These are phyloP conservation scores for Campopleginae sp. DNA, from an alignment of 2,888 invertebrate species.

Conservation along the genomic window DNA sequence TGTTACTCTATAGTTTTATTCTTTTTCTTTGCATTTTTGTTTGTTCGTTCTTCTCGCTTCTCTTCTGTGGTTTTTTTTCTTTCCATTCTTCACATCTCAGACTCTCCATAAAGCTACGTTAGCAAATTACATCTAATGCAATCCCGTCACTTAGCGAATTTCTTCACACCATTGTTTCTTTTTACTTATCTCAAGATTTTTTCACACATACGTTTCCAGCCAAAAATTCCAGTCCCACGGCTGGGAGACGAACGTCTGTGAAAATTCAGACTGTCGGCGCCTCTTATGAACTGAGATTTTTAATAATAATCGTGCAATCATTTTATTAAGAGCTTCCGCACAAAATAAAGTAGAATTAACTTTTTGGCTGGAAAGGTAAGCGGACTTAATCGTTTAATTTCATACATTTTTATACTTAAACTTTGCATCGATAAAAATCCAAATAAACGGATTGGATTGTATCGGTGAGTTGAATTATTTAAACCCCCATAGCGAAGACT, in stretches of 20 bases:
- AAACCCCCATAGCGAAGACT: conserved; percentile 63
- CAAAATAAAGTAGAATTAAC: neutral
- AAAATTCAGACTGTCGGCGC: neutral
- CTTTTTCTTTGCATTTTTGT: conserved; percentile 13
- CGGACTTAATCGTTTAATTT: conserved; percentile 19
- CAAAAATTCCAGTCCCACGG: neutral
- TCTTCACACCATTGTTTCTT: conserved; percentile 18
- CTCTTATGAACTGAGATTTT: neutral
- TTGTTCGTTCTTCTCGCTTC: conserved; percentile 15
- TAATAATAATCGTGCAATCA: neutral
- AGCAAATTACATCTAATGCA: conserved; percentile 53
- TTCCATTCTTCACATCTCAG: conserved; percentile 43
- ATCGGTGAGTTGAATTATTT: conserved; percentile 43
- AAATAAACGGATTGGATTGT: conserved; percentile 38
- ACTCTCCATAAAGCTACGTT: conserved; percentile 58
- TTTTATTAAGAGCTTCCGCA: neutral
- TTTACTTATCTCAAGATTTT: conserved; percentile 14
- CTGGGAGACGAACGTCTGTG: neutral
- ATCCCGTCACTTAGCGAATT: conserved; percentile 49
- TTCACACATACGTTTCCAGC: conserved; percentile 4
- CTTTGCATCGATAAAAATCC: conserved; percentile 6
- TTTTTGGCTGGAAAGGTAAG: conserved; percentile 8
- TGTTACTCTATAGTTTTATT: conserved; percentile 37
- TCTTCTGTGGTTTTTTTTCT: conserved; percentile 28
- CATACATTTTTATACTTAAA: conserved; percentile 1